A percentile compares a stretch with the other conserved stretches of the same genome.
Evolutionary conservation across 2,888 invertebrate species (phyloP).

Genomic region (Himalopsyche japonica): DNA sequence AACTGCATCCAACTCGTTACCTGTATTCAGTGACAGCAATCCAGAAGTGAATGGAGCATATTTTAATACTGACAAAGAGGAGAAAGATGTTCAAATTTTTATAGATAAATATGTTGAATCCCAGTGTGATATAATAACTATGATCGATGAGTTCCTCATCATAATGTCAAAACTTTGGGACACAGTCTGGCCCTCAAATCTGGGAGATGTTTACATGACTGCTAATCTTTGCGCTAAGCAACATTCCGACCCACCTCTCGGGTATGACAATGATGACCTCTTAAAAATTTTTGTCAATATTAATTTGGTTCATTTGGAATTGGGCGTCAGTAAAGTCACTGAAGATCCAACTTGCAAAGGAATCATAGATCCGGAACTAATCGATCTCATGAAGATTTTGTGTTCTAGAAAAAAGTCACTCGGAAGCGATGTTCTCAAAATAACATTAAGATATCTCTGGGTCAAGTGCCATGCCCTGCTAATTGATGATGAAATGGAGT

Average conservation of each 20-base stretch:
- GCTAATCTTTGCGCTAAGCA: conserved; percentile 62
- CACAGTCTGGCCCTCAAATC: conserved; percentile 66
- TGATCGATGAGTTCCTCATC: conserved; percentile 64
- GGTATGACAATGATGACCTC: conserved; percentile 49
- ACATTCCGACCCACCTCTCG: conserved; percentile 54
- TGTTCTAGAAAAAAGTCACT: conserved; percentile 53
- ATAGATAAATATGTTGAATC: conserved; percentile 63
- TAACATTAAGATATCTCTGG: conserved; percentile 53
- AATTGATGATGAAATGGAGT: conserved; percentile 52
- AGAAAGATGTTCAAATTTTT: conserved; percentile 65
- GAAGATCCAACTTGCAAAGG: conserved; percentile 44
- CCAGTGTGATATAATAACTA: conserved; percentile 61
- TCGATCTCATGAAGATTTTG: conserved; percentile 47
- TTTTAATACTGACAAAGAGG: conserved; percentile 69
- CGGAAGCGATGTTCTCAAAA: conserved; percentile 49
- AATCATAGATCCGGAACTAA: conserved; percentile 49
- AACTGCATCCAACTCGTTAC: conserved; percentile 38
- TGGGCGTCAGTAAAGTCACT: conserved; percentile 51
- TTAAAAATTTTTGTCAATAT: conserved; percentile 50
- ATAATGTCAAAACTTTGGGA: conserved; percentile 66
- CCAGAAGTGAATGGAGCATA: conserved; percentile 48
- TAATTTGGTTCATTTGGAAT: conserved; percentile 54
- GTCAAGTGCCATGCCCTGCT: conserved; percentile 53
- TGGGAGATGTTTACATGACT: conserved; percentile 63
- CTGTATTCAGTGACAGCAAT: neutral